Evolutionary conservation across 2,113 vertebrate species (phyloP).

Genomic region (Blennius ocellaris): DNA sequence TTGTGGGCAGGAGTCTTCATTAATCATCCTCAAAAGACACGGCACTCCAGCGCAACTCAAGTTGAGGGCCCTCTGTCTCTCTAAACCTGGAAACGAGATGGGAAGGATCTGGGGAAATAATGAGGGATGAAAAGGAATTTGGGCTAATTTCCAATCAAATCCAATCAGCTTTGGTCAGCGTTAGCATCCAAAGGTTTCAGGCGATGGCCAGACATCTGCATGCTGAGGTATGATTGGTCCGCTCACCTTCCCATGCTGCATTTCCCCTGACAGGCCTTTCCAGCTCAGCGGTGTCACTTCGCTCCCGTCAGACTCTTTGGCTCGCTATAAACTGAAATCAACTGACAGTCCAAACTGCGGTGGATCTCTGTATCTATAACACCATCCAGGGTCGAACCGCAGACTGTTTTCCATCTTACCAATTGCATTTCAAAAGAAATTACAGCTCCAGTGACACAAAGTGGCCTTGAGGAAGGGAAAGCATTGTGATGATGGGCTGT

Average conservation of each 20-base stretch:
- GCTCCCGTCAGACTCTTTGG: conserved; percentile 3
- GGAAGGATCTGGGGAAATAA: conserved; percentile 1
- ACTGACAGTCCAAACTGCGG: neutral
- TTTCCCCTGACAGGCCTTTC: conserved; percentile 18
- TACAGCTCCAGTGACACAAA: conserved; percentile 21
- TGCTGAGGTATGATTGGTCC: conserved; percentile 4
- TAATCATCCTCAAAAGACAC: conserved; percentile 80
- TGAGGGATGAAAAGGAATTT: neutral
- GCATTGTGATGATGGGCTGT: conserved; percentile 32
- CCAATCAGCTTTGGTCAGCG: conserved; percentile 56
- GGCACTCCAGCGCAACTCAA: conserved; percentile 66
- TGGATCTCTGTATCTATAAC: conserved; percentile 10
- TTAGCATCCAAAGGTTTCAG: conserved; percentile 35
- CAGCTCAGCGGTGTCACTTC: conserved; percentile 17
- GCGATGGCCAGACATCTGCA: conserved; percentile 36
- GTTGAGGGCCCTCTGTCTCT: conserved; percentile 55
- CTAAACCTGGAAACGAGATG: neutral
- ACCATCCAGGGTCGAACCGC: conserved; percentile 6
- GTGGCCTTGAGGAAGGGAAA: conserved; percentile 47
- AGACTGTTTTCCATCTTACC: conserved; percentile 16
- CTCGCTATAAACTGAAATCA: conserved; percentile 9
- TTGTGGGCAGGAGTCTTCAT: conserved; percentile 74
- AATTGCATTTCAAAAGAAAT: conserved; percentile 54
- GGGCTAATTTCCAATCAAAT: conserved; percentile 50
- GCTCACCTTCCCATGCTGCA: conserved; percentile 13